Evolutionary conservation across 2,888 invertebrate species (phyloP).

Genomic region (Cephus pulcher): DNA sequence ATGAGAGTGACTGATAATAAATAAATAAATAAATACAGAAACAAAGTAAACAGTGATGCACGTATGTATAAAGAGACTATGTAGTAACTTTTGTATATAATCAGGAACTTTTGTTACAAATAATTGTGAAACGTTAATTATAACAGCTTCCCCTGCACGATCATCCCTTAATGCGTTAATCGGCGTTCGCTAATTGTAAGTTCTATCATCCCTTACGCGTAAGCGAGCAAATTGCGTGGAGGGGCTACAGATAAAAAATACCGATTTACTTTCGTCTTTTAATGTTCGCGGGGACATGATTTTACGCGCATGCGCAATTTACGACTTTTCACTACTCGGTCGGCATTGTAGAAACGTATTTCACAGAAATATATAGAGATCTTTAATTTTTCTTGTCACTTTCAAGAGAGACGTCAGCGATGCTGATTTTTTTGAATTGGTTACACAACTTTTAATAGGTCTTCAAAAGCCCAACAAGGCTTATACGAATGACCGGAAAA

Average conservation of each 20-base stretch:
- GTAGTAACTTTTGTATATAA: background rate
- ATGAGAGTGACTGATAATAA: background rate
- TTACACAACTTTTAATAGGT: background rate
- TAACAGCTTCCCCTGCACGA: background rate
- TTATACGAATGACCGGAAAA: background rate
- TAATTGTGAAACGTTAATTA: background rate
- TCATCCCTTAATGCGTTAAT: background rate
- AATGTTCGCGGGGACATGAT: background rate
- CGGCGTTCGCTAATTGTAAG: background rate
- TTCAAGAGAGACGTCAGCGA: background rate
- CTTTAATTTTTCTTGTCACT: background rate
- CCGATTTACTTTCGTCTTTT: background rate
- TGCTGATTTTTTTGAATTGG: background rate
- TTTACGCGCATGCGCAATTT: background rate
- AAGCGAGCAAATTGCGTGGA: background rate
- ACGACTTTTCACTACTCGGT: background rate
- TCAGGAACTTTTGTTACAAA: background rate
- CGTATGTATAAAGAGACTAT: background rate
- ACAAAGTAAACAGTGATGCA: background rate
- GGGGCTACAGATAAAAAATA: background rate
- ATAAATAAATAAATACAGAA: background rate
- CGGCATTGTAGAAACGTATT: background rate
- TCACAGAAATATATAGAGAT: background rate
- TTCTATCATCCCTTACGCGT: background rate
- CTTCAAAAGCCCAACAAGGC: background rate